Evolutionary conservation across 2,888 invertebrate genomes (phyloP).

Genomic region (Marasmarcha lunaedactyla): DNA sequence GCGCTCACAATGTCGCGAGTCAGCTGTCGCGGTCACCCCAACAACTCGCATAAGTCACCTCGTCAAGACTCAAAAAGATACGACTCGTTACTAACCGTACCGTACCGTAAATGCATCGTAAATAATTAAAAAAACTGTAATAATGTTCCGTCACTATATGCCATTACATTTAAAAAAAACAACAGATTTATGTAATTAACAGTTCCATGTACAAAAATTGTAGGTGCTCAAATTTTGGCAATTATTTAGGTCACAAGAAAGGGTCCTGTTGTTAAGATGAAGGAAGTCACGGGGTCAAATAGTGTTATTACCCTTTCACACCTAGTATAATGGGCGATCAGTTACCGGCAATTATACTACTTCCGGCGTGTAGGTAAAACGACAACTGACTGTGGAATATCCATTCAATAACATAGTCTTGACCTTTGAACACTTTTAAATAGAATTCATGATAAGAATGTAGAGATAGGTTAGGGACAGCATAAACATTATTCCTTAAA

Average conservation of each 20-base stretch:
- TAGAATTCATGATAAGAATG: too few relatives aligned
- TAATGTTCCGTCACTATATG: too few relatives aligned
- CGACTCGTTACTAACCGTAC: slow-evolving; percentile 10
- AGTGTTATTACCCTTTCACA: slow-evolving; percentile 65
- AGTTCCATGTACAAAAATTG: slow-evolving; percentile 3
- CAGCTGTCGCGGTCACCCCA: slow-evolving; percentile 55
- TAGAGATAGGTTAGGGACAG: too few relatives aligned
- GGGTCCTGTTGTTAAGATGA: slow-evolving; percentile 21
- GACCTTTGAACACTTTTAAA: too few relatives aligned
- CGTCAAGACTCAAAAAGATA: slow-evolving; percentile 6
- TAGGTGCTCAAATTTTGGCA: slow-evolving; percentile 6
- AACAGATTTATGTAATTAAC: not conserved
- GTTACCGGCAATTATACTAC: slow-evolving; percentile 55
- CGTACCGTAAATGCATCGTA: slow-evolving; percentile 2
- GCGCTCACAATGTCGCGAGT: slow-evolving; percentile 50
- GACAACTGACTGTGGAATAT: slow-evolving; percentile 24
- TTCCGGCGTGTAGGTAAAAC: slow-evolving; percentile 35
- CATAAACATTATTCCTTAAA: too few relatives aligned
- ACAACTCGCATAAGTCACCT: slow-evolving; percentile 30
- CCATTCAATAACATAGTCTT: too few relatives aligned
- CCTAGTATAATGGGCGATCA: slow-evolving; percentile 53
- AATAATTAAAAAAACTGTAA: too few relatives aligned
- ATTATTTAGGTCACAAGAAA: slow-evolving; percentile 11
- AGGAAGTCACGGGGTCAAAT: slow-evolving; percentile 50
- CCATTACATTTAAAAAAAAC: not conserved